Base-by-base conservation (phyloP, 2,888 invertebrate species). In the Trilocha varians region DNA sequence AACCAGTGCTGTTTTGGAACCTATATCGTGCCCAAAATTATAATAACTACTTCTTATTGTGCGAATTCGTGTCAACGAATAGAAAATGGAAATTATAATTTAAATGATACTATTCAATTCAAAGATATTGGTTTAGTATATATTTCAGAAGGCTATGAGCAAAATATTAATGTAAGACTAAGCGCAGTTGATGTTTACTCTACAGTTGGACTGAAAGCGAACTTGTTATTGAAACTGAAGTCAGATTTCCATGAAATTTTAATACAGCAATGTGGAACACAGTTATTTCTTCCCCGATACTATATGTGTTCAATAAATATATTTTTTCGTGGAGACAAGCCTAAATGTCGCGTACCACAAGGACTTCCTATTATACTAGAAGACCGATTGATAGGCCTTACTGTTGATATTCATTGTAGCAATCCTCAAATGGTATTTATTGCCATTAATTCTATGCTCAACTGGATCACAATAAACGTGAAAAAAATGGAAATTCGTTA, bases 281-380 rank as follows among this genome's bases (percentile, higher is more conserved):
- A 34, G 40, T 8, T 39, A 6, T 14, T 11, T 13, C 39, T 35
- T n/a, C 38, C 34, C 11, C 59, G 56, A 34, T 57, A 62, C 48
- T 65, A 62, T 41, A 45, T 76, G 11, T 78, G 77, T 42, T 49
- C 66, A 64, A 62, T 39, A 42, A 36, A 17, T 16, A 49, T 5
- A 3, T 9, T 25, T 25, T 3, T 25, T 25, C 11, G n/a, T 34
- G 41, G 45, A 34, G 32, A 36, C 49, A 49, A 25, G 8, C 15
- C 42, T 8, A 17, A 42, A 16, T 65, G 64, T 41, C 48, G 49
- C 25, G 44, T 55, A 25, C 48, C 50, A 42, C 60, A 71, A 48
- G 78, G 78, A 2, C 44, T 62, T 5, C 77, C 78, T 2, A 50
- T 77, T 14, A 45, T 77, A 14, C 43, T 70, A n/a, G 48, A 62